These are phyloP conservation scores for Coelopa pilipes DNA, from an alignment of 2,888 invertebrate species.

Conservation along the genomic window DNA sequence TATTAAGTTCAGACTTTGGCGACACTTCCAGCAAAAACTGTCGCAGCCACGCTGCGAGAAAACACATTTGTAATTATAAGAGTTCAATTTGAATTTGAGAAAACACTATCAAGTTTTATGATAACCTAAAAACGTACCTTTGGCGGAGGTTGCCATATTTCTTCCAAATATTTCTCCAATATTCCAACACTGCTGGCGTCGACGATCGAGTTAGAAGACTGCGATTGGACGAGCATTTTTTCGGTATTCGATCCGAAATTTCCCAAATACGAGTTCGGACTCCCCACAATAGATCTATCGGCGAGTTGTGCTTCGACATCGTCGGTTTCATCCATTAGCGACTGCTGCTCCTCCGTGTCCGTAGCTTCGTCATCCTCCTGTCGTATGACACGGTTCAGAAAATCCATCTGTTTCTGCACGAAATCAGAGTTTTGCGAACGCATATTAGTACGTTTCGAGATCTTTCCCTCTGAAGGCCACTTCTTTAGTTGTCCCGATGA, in stretches of 20 bases:
- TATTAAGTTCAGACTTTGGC: conserved; percentile 73
- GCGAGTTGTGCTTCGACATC: neutral
- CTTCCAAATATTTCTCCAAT: conserved; percentile 32
- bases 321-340: conserved; percentile 34
- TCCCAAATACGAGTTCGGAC: neutral
- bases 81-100: neutral
- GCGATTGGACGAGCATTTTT: neutral
- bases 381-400: conserved; percentile 69
- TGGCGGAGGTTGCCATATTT: conserved; percentile 56
- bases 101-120: neutral
- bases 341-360: conserved; percentile 45
- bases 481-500: conserved; percentile 38
- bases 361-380: conserved; percentile 36
- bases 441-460: conserved; percentile 68
- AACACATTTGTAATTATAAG: neutral
- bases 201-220: neutral
- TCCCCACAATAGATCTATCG: conserved; percentile 25
- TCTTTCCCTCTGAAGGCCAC: conserved; percentile 53
- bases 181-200: conserved; percentile 21
- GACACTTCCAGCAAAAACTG: conserved; percentile 92
- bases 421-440: conserved; percentile 75
- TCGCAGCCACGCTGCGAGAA: conserved; percentile 71
- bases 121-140: conserved; percentile 49
- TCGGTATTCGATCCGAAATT: conserved; percentile 23
- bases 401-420: conserved; percentile 72